These are phyloP conservation scores for Crepidodera aurea DNA, from an alignment of 2,888 invertebrate species.

Conservation along the genomic window DNA sequence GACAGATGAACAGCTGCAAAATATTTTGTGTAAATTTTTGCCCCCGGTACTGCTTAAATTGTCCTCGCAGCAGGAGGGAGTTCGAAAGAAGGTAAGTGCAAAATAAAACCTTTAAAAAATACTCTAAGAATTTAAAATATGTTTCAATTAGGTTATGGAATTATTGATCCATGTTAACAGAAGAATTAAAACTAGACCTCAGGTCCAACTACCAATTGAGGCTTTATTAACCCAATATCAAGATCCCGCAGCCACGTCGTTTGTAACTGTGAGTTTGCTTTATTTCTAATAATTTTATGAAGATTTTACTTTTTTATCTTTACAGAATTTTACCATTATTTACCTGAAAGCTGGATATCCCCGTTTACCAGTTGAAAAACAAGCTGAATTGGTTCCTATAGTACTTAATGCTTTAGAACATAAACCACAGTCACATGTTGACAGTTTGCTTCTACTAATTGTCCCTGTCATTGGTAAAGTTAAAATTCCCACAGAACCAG, in stretches of 20 bases:
- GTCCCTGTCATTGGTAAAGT: conserved; percentile 82
- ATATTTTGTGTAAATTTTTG: conserved; percentile 81
- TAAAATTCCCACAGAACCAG: conserved; percentile 70
- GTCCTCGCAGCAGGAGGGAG: conserved; percentile 85
- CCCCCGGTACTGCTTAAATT: conserved; percentile 91
- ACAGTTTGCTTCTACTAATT: conserved; percentile 82
- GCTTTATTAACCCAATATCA: conserved; percentile 82
- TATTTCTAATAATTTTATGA: background rate
- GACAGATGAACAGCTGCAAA: conserved; percentile 87
- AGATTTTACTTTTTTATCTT: conserved; percentile 43
- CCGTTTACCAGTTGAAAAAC: conserved; percentile 76
- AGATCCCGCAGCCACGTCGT: conserved; percentile 78
- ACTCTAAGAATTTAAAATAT: background rate
- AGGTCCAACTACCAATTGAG: conserved; percentile 87
- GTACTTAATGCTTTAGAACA: conserved; percentile 80
- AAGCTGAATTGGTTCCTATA: conserved; percentile 76
- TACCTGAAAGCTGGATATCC: conserved; percentile 94
- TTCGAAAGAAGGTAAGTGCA: conserved; percentile 64
- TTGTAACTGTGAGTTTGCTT: conserved; percentile 73
- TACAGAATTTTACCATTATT: conserved; percentile 91
- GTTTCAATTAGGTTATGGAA: conserved; percentile 80
- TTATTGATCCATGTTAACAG: conserved; percentile 91
- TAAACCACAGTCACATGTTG: conserved; percentile 84
- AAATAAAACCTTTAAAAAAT: conserved; percentile 1
- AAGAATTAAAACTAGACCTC: conserved; percentile 82